phyloP scores from a whole-genome alignment of 2,797 vertebrate genomes.

The Hephaestus fuliginosus region DNA sequence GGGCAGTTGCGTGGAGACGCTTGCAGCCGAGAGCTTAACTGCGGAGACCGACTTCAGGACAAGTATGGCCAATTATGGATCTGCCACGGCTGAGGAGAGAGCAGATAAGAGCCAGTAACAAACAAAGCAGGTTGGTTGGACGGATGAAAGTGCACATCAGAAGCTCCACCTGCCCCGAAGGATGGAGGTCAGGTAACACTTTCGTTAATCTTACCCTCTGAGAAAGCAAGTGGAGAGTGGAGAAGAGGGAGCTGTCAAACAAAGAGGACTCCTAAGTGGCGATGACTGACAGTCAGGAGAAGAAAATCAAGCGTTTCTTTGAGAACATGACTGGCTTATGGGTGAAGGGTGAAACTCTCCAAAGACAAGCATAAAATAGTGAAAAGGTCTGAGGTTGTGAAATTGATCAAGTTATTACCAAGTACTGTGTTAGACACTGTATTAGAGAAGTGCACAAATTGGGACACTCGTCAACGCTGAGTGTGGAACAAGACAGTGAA shows the following conservation, averaged over 20 bases:
- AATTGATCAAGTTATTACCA: background rate
- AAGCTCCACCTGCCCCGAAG: constrained; percentile 9
- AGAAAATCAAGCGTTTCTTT: background rate
- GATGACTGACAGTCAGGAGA: constrained; percentile 18
- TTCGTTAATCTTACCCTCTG: background rate
- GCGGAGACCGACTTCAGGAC: constrained; percentile 11
- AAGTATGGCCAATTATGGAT: constrained; percentile 34
- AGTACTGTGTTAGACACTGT: background rate
- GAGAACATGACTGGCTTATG: background rate
- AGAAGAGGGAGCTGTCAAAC: constrained; percentile 22
- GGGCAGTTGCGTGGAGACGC: background rate
- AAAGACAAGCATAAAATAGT: background rate
- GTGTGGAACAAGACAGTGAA: background rate
- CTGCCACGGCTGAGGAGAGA: background rate
- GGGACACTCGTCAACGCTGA: background rate
- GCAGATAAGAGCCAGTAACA: background rate
- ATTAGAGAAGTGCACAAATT: background rate
- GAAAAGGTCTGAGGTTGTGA: background rate
- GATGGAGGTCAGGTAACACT: constrained; percentile 15
- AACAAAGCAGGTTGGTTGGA: constrained; percentile 5
- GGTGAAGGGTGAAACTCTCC: background rate
- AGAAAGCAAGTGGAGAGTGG: constrained; percentile 1
- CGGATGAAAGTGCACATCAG: constrained; percentile 21
- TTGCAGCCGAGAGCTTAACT: background rate
- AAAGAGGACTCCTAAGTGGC: constrained; percentile 1